phyloP scores from a whole-genome alignment of 2,888 invertebrate genomes.

The Rhagonycha lutea region DNA sequence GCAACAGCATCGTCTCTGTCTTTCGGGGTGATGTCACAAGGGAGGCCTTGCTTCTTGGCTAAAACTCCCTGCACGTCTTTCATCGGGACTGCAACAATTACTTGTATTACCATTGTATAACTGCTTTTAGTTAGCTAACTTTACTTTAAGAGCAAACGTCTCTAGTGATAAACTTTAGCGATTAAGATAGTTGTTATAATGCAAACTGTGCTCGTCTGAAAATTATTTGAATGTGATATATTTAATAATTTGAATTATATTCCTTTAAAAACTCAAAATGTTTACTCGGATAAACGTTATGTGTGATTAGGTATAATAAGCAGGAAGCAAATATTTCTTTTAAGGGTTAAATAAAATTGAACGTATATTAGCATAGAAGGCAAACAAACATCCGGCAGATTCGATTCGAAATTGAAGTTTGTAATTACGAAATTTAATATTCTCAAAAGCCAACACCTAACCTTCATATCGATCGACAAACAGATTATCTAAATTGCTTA shows the following conservation, averaged over 20 bases:
- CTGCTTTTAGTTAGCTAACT: conserved; percentile 44
- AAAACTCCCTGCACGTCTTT: conserved; percentile 81
- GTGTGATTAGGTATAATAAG: conserved; percentile 12
- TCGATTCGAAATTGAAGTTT: conserved; percentile 42
- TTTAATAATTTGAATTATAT: conserved; percentile 10
- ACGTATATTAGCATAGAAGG: conserved; percentile 35
- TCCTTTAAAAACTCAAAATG: conserved; percentile 9
- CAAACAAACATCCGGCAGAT: conserved; percentile 42
- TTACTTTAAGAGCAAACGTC: conserved; percentile 36
- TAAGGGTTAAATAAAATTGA: conserved; percentile 24
- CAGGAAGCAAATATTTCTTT: conserved; percentile 26
- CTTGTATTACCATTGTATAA: conserved; percentile 44
- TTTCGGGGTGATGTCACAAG: conserved; percentile 83
- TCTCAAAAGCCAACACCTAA: conserved; percentile 45
- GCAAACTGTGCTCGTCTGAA: conserved; percentile 18
- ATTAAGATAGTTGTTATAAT: conserved; percentile 39
- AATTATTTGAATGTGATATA: conserved; percentile 28
- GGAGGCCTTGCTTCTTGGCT: conserved; percentile 80
- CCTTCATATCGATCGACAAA: conserved; percentile 49
- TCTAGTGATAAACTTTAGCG: conserved; percentile 37
- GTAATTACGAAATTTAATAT: conserved; percentile 47
- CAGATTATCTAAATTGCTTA: conserved; percentile 54
- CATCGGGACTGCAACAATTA: conserved; percentile 70
- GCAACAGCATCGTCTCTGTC: conserved; percentile 80
- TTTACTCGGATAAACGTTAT: conserved; percentile 7